These are phyloP conservation scores for Nibea coibor DNA, from an alignment of 2,113 vertebrate species.

Conservation along the genomic window DNA sequence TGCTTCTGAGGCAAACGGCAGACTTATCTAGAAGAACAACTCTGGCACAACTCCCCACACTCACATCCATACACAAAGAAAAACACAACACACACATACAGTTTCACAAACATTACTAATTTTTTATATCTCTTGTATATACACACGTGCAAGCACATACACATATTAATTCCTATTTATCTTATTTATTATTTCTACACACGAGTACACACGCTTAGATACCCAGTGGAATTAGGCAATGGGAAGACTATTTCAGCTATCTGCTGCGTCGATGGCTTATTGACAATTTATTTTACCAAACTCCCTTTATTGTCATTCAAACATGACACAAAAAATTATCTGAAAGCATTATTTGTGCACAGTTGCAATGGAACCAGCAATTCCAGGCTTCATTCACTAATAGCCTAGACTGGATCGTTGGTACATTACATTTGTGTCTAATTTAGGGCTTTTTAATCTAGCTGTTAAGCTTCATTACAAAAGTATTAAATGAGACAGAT, in stretches of 20 bases:
- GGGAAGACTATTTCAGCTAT: background rate
- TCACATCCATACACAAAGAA: conserved; percentile 11
- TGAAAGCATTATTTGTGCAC: background rate
- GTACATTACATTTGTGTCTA: background rate
- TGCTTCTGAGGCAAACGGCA: conserved; percentile 45
- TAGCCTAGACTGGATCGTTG: background rate
- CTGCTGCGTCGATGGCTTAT: background rate
- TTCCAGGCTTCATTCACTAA: background rate
- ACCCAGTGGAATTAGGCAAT: background rate
- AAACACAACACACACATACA: background rate
- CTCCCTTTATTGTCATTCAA: background rate
- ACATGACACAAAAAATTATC: conserved; percentile 14
- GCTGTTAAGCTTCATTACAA: background rate
- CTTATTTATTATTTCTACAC: background rate
- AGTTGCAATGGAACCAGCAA: background rate
- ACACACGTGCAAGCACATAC: background rate
- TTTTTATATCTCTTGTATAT: background rate
- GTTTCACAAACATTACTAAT: background rate
- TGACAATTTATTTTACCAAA: conserved; percentile 1
- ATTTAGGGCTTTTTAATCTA: conserved; percentile 1
- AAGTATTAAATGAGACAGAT: too few species aligned
- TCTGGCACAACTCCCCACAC: conserved; percentile 20
- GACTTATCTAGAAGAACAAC: conserved; percentile 36
- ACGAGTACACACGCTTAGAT: background rate
- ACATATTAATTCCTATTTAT: background rate